A percentile compares a stretch with the other conserved stretches of the same genome.
These are phyloP conservation scores for Hexactinellida sp. DNA, from an alignment of 37 sponge, comb jelly and placozoan species.

Conservation along the genomic window DNA sequence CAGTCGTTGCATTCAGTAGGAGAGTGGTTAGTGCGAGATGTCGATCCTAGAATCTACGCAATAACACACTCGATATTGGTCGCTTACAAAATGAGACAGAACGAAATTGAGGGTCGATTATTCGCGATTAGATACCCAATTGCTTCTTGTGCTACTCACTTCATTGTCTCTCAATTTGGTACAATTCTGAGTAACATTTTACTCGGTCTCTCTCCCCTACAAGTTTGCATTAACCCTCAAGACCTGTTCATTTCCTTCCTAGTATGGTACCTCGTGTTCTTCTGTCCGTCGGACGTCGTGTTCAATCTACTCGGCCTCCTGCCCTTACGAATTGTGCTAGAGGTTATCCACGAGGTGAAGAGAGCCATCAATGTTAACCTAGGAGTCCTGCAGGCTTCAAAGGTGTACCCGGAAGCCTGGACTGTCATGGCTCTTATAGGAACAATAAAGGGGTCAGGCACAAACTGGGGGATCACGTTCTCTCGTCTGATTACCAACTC, in stretches of 20 bases:
- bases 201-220: background rate
- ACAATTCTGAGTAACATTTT: background rate
- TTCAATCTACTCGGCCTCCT: background rate
- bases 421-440: background rate
- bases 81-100: background rate
- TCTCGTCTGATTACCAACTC: background rate
- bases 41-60: background rate
- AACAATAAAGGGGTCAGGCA: background rate
- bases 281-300: background rate
- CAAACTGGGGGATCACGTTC: constrained; percentile 6
- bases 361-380: background rate
- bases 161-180: background rate
- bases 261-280: background rate
- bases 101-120: background rate
- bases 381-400: background rate
- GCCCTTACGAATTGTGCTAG: background rate
- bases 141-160: constrained; percentile 13
- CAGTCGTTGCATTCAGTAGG: background rate
- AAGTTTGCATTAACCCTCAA: background rate
- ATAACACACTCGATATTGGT: background rate
- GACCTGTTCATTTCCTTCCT: background rate
- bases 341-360: background rate
- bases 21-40: background rate
- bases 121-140: background rate
- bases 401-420: background rate